Evolutionary conservation across 2,113 vertebrate species (phyloP), one percentile per base, ranked within the genome.

Genomic region (Myrmecophaga tridactyla): DNA sequence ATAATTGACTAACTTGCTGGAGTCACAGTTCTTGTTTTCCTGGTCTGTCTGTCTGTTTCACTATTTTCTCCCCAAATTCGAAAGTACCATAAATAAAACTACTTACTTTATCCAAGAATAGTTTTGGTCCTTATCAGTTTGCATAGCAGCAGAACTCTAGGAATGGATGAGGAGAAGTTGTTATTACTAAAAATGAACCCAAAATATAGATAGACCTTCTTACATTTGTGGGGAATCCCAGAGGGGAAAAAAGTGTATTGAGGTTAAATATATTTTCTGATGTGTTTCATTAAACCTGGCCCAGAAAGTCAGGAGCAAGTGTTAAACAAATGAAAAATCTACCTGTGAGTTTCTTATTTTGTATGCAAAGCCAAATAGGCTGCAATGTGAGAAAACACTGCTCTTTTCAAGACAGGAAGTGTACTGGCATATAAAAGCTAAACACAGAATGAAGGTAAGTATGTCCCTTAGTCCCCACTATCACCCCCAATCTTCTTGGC

Each of bases 1-100:
- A 76, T 95, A 97, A 98, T 91, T 94, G 96, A 96, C 93, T 95
- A 36, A 89, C 81, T 97, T 90, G 94, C 97, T n/a, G 90, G 94
- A 95, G 85, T 95, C 96, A 78, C 3, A 18, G 73, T 73, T 86
- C 43, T 14, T 60, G 95, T 70, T 96, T 97, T 72, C 94, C 96
- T 97, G 87, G 97, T 97, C 95, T 96, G 77, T 80, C 96, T 95
- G 62, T 86, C 46, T 48, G 90, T 43, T 92, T 89, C 29, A 48
- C 51, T 94, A 72, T 94, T 97, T 98, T 95, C 90, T 97, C 94
- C 96, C 96, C 94, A 90, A 51, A 89, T 87, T 94, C 72, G 65
- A 69, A 92, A 65, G 72, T 92, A 63, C 77, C 93, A 88, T 92
- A 97, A 98, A 92, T 41, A 80, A 83, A 43, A 36, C 31, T 65